These are phyloP conservation scores for Bolinopsis microptera DNA, from an alignment of 37 sponge, comb jelly and placozoan species.

Conservation along the genomic window DNA sequence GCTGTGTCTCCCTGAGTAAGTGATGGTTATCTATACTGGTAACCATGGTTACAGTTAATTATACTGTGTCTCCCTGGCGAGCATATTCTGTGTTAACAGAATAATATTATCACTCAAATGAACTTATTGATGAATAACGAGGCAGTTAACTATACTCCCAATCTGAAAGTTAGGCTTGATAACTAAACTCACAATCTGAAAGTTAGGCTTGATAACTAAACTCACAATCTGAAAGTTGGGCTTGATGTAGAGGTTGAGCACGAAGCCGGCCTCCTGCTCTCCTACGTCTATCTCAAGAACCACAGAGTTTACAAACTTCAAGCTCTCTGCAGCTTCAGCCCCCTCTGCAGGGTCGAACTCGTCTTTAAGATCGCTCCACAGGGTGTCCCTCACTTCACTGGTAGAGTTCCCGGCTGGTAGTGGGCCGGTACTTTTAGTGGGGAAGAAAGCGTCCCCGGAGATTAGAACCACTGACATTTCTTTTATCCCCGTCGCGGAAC, in stretches of 20 bases:
- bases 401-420: not conserved
- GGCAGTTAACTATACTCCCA: no score
- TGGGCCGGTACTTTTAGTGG: not conserved
- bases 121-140: no score
- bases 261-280: not conserved
- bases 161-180: no score
- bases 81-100: no score
- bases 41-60: no score
- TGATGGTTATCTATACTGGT: not conserved
- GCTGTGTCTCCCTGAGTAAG: not conserved
- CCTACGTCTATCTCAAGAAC: conserved; percentile 28
- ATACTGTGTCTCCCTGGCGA: no score
- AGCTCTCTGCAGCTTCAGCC: not conserved
- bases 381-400: not conserved
- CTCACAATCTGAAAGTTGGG: conserved; percentile 26
- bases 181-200: no score
- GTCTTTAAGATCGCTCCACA: not conserved
- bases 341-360: not conserved
- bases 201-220: no score
- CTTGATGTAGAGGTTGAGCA: conserved; percentile 15
- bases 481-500: not conserved
- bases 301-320: not conserved
- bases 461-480: not conserved
- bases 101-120: no score
- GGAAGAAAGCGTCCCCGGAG: not conserved